Base-by-base conservation (phyloP, 53 echinoderm and acorn worm genomes). In the Patiria pectinifera region DNA sequence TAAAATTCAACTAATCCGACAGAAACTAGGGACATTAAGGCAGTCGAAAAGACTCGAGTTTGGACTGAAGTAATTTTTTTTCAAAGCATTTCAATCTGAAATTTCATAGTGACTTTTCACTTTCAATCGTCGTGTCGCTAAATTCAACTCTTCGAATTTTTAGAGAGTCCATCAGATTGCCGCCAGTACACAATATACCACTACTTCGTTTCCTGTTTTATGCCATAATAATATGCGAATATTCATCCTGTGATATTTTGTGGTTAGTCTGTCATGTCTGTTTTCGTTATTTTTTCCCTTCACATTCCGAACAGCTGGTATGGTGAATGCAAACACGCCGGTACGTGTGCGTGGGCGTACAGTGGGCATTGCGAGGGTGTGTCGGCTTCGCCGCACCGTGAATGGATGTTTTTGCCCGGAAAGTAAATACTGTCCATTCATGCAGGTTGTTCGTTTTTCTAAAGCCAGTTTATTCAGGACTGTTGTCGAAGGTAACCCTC, bases 311-410 rank as follows among this genome's bases (percentile, higher is more conserved):
- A 74, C 74, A 74, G 74, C 74, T 74, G 74, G 15, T 74, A 24
- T 74, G 74, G 74, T 74, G 24, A 74, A 74, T 22, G 22, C 24
- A 74, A 74, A 23, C 22, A 74, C 22, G 15, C 4, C 5, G 14
- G 35, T 35, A 35, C 35, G 35, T 35, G 35, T 35, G 74, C 21
- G 66, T 66, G 66, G 12, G 74, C 24, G 24, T 74, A 22, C 74
- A 74, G 24, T 74, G 74, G 74, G 74, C 74, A 74, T 74, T 18
- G 11, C 23, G 74, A 74, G 74, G 74, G 74, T 74, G 74, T 74
- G 74, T 74, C 24, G 16, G 4, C 24, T 74, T 74, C 24, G 4
- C n/a, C 6, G 10, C n/a, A n/a, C 74, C 18, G 18, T 74, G 74
- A 70, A 70, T 70, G 70, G 70, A 35, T 19, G 70, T 70, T 70